A percentile compares a stretch with the other conserved stretches of the same genome.
phyloP scores from a whole-genome alignment of 2,888 invertebrate species.

The Aphodius sticticus region DNA sequence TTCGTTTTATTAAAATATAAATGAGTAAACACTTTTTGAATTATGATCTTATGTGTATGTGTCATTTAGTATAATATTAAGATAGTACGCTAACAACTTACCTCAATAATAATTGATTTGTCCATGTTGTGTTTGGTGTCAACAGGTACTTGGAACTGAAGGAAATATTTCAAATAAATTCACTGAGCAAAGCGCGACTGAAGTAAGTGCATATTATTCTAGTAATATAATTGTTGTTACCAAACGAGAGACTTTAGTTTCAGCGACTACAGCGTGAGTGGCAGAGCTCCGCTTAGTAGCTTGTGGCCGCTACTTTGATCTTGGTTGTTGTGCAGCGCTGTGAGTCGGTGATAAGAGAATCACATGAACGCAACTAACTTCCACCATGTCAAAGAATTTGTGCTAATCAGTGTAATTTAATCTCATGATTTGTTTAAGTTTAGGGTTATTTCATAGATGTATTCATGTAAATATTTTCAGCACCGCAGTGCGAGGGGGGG shows the following conservation, averaged over 20 bases:
- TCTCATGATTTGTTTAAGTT: too few species aligned
- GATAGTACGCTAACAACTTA: too few species aligned
- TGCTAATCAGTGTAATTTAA: too few species aligned
- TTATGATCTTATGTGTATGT: too few species aligned
- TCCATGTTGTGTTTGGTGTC: too few species aligned
- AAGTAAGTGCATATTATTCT: neutral
- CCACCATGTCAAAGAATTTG: neutral
- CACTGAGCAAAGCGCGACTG: neutral
- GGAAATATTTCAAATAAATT: neutral
- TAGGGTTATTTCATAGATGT: too few species aligned
- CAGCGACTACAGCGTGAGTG: neutral
- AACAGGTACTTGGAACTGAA: neutral
- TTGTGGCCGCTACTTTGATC: neutral
- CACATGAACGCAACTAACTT: neutral
- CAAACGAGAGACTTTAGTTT: neutral
- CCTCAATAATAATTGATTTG: too few species aligned
- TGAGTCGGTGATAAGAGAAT: neutral
- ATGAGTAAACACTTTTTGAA: too few species aligned
- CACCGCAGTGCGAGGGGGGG: too few species aligned
- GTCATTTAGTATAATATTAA: too few species aligned
- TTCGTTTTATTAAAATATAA: too few species aligned
- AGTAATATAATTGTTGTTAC: neutral
- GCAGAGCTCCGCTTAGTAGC: neutral
- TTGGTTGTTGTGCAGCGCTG: neutral
- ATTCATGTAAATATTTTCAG: too few species aligned